Base-by-base conservation (phyloP, 92 coral and sea anemone species). In the Micromussa lordhowensis region DNA sequence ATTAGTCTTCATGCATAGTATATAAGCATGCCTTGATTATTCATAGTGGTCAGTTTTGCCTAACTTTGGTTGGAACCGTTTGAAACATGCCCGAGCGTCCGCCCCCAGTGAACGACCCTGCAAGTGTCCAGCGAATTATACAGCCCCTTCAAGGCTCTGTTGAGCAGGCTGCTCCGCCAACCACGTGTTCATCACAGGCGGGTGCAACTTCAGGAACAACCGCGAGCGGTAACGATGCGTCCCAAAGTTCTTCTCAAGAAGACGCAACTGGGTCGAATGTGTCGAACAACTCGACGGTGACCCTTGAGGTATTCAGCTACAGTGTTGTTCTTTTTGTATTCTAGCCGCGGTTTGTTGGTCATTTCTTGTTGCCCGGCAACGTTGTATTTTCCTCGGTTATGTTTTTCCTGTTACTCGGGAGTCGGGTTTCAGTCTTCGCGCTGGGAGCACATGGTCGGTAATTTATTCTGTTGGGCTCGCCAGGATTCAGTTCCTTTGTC, bases 181-280 rank as follows among this genome's bases (percentile, higher is more conserved):
- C 79, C 3, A 17, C 29, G 57, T 75, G 29, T 18, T 15, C 54
- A 36, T 22, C 79, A 40, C 79, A 75, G 79, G 55, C 57, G 1
- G 79, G n/a, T 75, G 31, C 28, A 36, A n/a, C n/a, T n/a, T n/a
- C n/a, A n/a, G n/a, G n/a, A n/a, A n/a, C n/a, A n/a, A n/a, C n/a
- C n/a, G n/a, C n/a, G n/a, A n/a, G n/a, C n/a, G n/a, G n/a, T n/a
- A n/a, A n/a, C n/a, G n/a, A n/a, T n/a, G n/a, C n/a, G n/a, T n/a
- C n/a, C n/a, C n/a, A n/a, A n/a, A n/a, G n/a, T n/a, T 71, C 53
- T 74, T 74, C 78, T 73, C 77, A 73, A 34, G 78, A 73, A 34
- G 35, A 75, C 28, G 54, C 79, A 1, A 75, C 79, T 4, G 78
- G 51, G 78, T 8, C 78, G 28, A 73, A 17, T 73, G 51, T 34